Conservation (phyloP, 2,113 vertebrate genomes). For the Paedocypris sp. region DNA sequence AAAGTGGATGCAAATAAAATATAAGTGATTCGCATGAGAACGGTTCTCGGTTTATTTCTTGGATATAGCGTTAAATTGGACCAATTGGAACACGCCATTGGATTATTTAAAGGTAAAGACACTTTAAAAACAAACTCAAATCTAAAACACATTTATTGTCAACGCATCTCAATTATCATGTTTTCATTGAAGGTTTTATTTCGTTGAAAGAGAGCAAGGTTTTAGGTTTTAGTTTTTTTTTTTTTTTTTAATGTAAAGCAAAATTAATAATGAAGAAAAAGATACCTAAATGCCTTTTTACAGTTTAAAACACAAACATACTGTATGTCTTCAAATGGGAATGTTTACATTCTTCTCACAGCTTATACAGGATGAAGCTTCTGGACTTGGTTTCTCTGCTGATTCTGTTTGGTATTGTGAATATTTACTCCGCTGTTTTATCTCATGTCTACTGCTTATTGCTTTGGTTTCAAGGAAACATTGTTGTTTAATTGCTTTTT, state of each 20-base stretch:
- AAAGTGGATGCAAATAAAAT: conserved; percentile 11
- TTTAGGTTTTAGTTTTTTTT: no score
- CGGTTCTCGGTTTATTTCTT: conserved; percentile 17
- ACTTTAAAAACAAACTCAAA: background rate
- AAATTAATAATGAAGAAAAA: no score
- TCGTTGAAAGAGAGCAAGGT: no score
- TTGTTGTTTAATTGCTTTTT: background rate
- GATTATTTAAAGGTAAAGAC: background rate
- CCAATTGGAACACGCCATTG: background rate
- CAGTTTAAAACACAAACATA: no score
- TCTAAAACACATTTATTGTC: background rate
- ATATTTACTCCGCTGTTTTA: background rate
- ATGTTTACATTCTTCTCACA: no score
- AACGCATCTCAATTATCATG: background rate
- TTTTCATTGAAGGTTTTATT: no score
- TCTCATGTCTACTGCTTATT: background rate
- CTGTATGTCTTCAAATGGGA: no score
- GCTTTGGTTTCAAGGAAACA: background rate
- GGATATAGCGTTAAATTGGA: background rate
- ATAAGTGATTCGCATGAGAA: background rate
- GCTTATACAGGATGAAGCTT: conserved; percentile 1
- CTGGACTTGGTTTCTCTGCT: background rate
- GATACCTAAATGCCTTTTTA: no score
- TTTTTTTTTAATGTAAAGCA: no score
- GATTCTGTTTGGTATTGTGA: conserved; percentile 9